These are phyloP conservation scores for Xenopus petersii DNA, from an alignment of 2,797 vertebrate species.

Conservation along the genomic window DNA sequence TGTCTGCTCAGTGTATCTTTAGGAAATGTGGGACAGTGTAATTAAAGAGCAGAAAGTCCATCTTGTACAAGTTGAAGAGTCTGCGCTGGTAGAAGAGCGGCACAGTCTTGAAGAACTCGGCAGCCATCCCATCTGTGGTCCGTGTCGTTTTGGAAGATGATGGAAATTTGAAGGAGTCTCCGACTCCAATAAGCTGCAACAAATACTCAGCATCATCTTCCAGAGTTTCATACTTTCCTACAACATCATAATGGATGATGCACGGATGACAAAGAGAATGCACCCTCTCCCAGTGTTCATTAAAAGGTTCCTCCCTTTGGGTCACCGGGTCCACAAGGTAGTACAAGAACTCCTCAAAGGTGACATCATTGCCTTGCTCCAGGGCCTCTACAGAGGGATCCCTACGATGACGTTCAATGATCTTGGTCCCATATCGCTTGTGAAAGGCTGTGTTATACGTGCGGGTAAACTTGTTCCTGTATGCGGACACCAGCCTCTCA, in stretches of 20 bases:
- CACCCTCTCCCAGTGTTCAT: constrained; percentile 94
- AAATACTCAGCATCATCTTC: constrained; percentile 80
- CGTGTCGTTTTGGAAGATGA: constrained; percentile 71
- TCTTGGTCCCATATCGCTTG: constrained; percentile 86
- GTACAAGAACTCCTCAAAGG: constrained; percentile 87
- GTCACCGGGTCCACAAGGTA: constrained; percentile 89
- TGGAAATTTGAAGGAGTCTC: constrained; percentile 72
- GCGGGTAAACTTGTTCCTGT: constrained; percentile 89
- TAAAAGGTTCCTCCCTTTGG: constrained; percentile 82
- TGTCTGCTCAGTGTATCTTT: constrained; percentile 67
- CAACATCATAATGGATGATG: constrained; percentile 86
- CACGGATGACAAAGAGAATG: constrained; percentile 94
- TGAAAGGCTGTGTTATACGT: constrained; percentile 92
- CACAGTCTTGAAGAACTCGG: constrained; percentile 83
- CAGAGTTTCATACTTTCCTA: constrained; percentile 94
- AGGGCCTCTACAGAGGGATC: constrained; percentile 69
- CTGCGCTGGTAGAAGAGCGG: constrained; percentile 88
- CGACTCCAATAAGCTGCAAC: constrained; percentile 71
- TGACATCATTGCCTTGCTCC: constrained; percentile 79
- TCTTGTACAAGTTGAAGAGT: constrained; percentile 89
- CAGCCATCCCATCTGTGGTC: constrained; percentile 76
- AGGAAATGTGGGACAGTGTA: constrained; percentile 86
- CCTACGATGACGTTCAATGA: constrained; percentile 79
- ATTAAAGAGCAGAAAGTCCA: constrained; percentile 96
- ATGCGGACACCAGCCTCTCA: constrained; percentile 89